Conservation (phyloP, 1,140 invertebrate genomes). For the Diorhabda elongata region DNA sequence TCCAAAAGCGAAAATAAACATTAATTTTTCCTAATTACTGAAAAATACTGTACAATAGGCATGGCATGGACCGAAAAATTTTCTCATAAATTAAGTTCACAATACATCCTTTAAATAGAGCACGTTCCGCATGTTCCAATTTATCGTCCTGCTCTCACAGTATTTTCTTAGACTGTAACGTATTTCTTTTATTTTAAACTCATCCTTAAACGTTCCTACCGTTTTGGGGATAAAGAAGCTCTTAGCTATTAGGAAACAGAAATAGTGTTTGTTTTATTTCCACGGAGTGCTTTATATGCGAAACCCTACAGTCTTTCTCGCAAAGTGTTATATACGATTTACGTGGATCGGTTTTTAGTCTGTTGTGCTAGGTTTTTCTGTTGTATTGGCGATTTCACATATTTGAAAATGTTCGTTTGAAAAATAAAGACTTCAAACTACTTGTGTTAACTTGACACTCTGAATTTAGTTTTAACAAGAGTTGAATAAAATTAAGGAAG, state of each 20-base stretch:
- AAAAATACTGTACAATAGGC: too few relatives aligned
- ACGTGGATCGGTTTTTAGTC: slow-evolving; percentile 21
- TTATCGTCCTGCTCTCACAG: slow-evolving; percentile 19
- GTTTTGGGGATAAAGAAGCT: slow-evolving; percentile 22
- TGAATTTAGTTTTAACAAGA: too few relatives aligned
- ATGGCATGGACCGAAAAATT: too few relatives aligned
- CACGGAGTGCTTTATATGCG: slow-evolving; percentile 25
- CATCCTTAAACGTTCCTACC: slow-evolving; percentile 13
- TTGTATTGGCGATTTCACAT: too few relatives aligned
- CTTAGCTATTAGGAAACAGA: slow-evolving; percentile 29
- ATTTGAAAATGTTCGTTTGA: too few relatives aligned
- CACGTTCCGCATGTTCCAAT: slow-evolving; percentile 21
- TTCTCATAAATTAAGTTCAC: too few relatives aligned
- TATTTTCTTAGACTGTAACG: slow-evolving; percentile 17
- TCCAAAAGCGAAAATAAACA: too few relatives aligned
- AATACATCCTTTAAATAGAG: slow-evolving; percentile 10
- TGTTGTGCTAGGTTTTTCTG: slow-evolving; percentile 9
- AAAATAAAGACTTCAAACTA: too few relatives aligned
- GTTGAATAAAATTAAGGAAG: too few relatives aligned
- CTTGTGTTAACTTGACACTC: too few relatives aligned
- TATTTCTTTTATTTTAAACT: neutral
- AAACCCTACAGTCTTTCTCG: slow-evolving; percentile 19
- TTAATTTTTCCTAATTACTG: too few relatives aligned
- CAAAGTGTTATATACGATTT: slow-evolving; percentile 25
- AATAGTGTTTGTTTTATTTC: slow-evolving; percentile 29